Conservation (phyloP, 2,888 invertebrate genomes). For the Dusona sp. region DNA sequence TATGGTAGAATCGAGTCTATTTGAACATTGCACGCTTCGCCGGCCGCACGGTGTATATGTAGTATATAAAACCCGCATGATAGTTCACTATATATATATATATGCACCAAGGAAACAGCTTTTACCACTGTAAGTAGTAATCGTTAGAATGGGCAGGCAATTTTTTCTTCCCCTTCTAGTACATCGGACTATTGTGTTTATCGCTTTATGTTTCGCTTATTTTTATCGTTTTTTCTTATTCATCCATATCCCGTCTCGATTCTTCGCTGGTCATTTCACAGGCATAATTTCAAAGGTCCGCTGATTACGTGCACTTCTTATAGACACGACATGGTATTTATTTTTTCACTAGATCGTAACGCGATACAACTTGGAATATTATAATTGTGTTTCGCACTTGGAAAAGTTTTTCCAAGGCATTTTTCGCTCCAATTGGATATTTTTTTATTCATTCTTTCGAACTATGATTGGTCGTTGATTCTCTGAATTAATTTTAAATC, state of each 20-base stretch:
- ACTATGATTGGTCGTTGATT: neutral
- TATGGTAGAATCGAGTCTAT: slow-evolving; percentile 45
- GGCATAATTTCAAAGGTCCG: slow-evolving; percentile 47
- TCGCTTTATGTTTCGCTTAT: slow-evolving; percentile 10
- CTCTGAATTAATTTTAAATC: neutral
- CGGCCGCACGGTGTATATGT: slow-evolving; percentile 41
- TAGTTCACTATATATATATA: slow-evolving; percentile 20
- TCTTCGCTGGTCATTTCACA: slow-evolving; percentile 7
- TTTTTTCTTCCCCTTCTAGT: slow-evolving; percentile 32
- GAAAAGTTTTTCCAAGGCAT: neutral
- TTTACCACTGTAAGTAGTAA: slow-evolving; percentile 63
- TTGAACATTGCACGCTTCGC: slow-evolving; percentile 63
- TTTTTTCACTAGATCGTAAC: neutral
- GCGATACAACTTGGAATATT: neutral
- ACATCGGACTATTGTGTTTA: slow-evolving; percentile 15
- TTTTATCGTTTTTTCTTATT: slow-evolving; percentile 36
- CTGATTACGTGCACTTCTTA: slow-evolving; percentile 36
- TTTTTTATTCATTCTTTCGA: neutral
- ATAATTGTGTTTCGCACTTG: neutral
- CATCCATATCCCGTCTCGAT: slow-evolving; percentile 1
- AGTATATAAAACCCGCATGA: slow-evolving; percentile 2
- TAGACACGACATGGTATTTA: slow-evolving; percentile 10
- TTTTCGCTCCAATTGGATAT: neutral
- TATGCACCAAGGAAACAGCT: slow-evolving; percentile 34
- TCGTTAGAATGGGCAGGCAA: slow-evolving; percentile 64